Evolutionary conservation across 2,113 vertebrate genomes (phyloP).

Genomic region (rabbit (Oryctolagus cuniculus)): DNA sequence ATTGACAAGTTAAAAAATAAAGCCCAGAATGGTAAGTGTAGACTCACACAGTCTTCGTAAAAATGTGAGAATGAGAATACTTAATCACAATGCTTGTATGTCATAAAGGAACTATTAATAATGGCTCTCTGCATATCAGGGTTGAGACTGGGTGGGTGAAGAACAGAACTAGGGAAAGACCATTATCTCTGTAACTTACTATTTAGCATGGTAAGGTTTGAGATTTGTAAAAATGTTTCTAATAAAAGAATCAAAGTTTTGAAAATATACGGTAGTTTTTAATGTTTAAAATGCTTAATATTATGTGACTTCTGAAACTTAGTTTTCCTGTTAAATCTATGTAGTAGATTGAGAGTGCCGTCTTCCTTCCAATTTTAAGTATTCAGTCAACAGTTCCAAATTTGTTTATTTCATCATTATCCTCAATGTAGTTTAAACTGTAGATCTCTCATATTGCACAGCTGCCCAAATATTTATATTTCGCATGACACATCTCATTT

Average conservation of each 20-base stretch:
- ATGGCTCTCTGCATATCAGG: background rate
- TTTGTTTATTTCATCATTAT: background rate
- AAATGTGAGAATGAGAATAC: background rate
- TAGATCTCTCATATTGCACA: background rate
- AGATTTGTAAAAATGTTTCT: background rate
- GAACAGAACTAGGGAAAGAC: background rate
- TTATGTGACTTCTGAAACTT: background rate
- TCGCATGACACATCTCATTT: background rate
- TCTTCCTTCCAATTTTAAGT: slow-evolving; percentile 11
- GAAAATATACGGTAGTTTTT: background rate
- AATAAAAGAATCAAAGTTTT: background rate
- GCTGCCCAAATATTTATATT: background rate
- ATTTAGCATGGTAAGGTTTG: background rate
- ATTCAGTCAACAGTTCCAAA: background rate
- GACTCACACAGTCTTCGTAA: background rate
- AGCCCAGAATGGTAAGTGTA: background rate
- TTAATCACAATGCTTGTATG: background rate
- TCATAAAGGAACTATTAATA: background rate
- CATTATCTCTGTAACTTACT: background rate
- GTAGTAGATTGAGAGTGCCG: background rate
- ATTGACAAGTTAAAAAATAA: background rate
- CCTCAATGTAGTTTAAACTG: background rate
- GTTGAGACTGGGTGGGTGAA: background rate
- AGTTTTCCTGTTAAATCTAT: background rate
- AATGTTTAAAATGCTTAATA: background rate